Percentiles rank a stretch among this genome's conserved stretches.
These are phyloP conservation scores for Neomicropteryx cornuta DNA, from an alignment of 1,140 invertebrate species.

Conservation along the genomic window DNA sequence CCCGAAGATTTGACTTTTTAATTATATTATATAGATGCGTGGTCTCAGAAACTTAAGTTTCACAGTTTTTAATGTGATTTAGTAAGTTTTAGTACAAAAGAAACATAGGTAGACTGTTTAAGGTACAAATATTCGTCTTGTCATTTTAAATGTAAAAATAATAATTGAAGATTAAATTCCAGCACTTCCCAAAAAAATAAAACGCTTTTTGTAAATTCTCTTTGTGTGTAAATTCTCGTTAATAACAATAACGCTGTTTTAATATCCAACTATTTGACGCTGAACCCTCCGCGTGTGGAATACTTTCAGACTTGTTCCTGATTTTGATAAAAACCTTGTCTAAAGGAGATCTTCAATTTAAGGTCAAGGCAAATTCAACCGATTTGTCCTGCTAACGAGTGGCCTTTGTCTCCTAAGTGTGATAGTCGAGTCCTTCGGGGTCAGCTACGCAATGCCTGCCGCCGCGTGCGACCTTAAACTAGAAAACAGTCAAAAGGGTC, in stretches of 20 bases:
- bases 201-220: neutral
- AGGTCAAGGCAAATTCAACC: slow-evolving; percentile 39
- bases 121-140: no score
- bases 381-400: slow-evolving; percentile 28
- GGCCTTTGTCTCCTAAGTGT: slow-evolving; percentile 40
- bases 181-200: neutral
- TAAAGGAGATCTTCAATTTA: slow-evolving; percentile 7
- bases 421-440: slow-evolving; percentile 39
- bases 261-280: neutral
- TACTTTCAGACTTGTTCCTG: neutral
- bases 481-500: slow-evolving; percentile 40
- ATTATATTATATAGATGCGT: no score
- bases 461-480: slow-evolving; percentile 47
- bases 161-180: no score
- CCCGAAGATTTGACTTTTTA: no score
- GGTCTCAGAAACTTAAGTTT: no score
- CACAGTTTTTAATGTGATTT: no score
- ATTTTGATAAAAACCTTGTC: slow-evolving; percentile 2
- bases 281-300: neutral
- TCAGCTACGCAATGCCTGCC: slow-evolving; percentile 46
- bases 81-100: no score
- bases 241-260: neutral
- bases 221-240: neutral
- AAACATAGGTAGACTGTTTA: no score
- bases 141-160: no score